Evolutionary conservation across 2,797 vertebrate genomes (phyloP).

Genomic region (Poeciliopsis presidionis): DNA sequence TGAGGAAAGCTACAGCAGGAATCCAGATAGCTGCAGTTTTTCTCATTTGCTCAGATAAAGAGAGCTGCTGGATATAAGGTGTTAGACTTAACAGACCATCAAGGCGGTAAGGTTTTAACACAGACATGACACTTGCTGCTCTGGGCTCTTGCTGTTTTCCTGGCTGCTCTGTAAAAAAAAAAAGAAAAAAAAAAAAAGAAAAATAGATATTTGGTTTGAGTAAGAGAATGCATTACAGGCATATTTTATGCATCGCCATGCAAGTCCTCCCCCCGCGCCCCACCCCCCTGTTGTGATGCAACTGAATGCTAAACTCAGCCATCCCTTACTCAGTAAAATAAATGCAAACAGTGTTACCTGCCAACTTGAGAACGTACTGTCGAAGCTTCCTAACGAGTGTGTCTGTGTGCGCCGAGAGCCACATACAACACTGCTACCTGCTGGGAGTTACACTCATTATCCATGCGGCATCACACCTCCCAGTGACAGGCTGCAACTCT

Average conservation of each 20-base stretch:
- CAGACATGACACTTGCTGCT: conserved; percentile 24
- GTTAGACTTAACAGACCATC: conserved; percentile 20
- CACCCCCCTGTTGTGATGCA: conserved; percentile 24
- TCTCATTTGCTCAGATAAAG: conserved; percentile 42
- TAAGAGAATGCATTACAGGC: conserved; percentile 25
- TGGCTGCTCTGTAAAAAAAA: conserved; percentile 14
- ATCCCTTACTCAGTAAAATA: conserved; percentile 60
- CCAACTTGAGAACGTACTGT: conserved; percentile 42
- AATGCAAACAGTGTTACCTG: conserved; percentile 67
- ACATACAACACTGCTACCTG: conserved; percentile 64
- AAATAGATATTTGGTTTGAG: conserved; percentile 37
- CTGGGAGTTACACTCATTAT: conserved; percentile 73
- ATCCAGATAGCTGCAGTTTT: conserved; percentile 27
- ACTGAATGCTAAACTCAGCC: conserved; percentile 46
- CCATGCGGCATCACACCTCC: conserved; percentile 62
- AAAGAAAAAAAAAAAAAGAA: neutral
- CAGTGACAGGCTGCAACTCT: conserved; percentile 56
- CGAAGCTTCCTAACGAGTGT: conserved; percentile 63
- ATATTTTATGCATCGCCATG: conserved; percentile 52
- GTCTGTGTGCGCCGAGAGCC: conserved; percentile 47
- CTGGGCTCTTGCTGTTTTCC: conserved; percentile 22
- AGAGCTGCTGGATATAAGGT: conserved; percentile 25
- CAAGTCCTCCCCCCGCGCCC: neutral
- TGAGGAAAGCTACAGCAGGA: conserved; percentile 12
- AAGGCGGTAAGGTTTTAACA: conserved; percentile 25